These are phyloP conservation scores for Phyllotreta striolata DNA, from an alignment of 2,888 invertebrate genomes.

Conservation along the genomic window DNA sequence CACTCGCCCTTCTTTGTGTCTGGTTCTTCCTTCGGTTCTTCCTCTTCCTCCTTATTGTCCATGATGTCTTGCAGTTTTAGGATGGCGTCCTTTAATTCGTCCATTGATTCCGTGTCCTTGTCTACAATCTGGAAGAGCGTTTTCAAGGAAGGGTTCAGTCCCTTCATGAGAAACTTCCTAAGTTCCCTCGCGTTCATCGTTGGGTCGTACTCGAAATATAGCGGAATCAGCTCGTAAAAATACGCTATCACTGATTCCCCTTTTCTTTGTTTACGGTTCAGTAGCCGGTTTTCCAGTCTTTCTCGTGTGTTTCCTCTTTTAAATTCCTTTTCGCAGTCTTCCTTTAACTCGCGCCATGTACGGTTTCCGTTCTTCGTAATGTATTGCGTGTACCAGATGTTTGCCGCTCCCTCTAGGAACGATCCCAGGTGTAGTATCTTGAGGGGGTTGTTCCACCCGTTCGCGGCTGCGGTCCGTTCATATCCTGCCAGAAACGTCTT, in stretches of 20 bases:
- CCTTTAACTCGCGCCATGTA: neutral
- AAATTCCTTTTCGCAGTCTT: constrained; percentile 11
- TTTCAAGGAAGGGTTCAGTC: constrained; percentile 3
- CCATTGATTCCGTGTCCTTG: too few relatives aligned
- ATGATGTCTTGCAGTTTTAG: neutral
- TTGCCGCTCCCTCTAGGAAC: constrained; percentile 22
- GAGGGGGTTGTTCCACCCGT: constrained; percentile 15
- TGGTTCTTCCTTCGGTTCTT: too few relatives aligned
- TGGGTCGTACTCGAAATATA: constrained; percentile 15
- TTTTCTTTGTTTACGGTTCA: constrained; percentile 10
- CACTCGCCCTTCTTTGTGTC: too few relatives aligned
- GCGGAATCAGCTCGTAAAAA: constrained; percentile 10
- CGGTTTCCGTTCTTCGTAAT: neutral
- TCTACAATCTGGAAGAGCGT: neutral
- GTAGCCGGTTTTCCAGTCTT: neutral
- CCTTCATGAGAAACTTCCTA: constrained; percentile 11
- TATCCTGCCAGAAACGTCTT: too few relatives aligned
- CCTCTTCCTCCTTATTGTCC: neutral
- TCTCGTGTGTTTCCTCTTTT: neutral
- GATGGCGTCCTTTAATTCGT: too few relatives aligned
- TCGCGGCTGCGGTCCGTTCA: constrained; percentile 8
- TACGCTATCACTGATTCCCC: constrained; percentile 1
- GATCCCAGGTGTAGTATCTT: constrained; percentile 19
- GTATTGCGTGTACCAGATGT: constrained; percentile 15
- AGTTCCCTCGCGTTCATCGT: constrained; percentile 4